Evolutionary conservation across 2,797 vertebrate genomes (phyloP), one percentile per base, ranked within the genome.

Genomic region (Triplophysa bombifrons): DNA sequence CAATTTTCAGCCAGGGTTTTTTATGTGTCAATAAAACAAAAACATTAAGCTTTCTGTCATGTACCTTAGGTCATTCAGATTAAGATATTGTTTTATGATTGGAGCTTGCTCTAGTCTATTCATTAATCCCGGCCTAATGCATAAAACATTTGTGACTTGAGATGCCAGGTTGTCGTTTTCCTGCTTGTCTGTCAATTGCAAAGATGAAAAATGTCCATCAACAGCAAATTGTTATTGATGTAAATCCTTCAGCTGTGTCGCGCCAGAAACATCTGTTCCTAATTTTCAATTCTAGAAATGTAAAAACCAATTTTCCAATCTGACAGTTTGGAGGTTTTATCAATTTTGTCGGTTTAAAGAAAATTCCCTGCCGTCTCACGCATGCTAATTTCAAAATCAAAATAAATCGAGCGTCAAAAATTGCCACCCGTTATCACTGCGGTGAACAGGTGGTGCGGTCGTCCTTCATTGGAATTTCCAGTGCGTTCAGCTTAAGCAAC

Each of bases 171-270:
- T 72, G 80, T 70, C 50, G 55, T 30, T 78, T 82, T 76, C 63
- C 68, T 78, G 71, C 50, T 78, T 78, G 63, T 64, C 50, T 82
- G 82, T 78, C 82, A 82, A 34, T 55, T 84, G 81, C 66, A 3
- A 70, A 53, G 50, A n/a, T 78, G 75, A 81, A 84, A 84, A 84
- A 84, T 70, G 56, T 84, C 74, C 38, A 79, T 84, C 78, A 82
- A 75, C 76, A 72, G 56, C 71, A 66, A 80, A 78, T 58, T 80
- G 82, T 71, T 82, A 82, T 82, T 82, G 83, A 69, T 86, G 74
- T 82, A 80, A 83, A 84, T 86, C 66, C 63, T 72, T 71, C 58
- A 84, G 71, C 74, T 76, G 78, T 69, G 72, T 72, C 74, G 74
- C 41, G 68, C 70, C n/a, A 51, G 68, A 80, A 80, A 44, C 80